A percentile compares a stretch with the other conserved stretches of the same genome.
These are phyloP conservation scores for Bubo bubo DNA, from an alignment of 2,113 vertebrate genomes.

Conservation along the genomic window DNA sequence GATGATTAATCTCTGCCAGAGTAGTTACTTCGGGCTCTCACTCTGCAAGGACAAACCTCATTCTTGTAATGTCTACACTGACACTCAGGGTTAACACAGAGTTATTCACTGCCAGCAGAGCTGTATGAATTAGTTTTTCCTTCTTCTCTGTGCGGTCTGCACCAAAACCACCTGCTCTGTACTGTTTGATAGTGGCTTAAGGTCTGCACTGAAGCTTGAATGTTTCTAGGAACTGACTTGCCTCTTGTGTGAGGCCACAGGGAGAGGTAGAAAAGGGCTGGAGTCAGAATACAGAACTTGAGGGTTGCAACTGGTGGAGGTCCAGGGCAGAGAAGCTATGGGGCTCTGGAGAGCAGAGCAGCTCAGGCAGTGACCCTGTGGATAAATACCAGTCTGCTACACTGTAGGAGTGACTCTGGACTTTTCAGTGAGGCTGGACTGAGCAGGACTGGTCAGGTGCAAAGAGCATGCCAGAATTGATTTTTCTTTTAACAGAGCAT, in stretches of 20 bases:
- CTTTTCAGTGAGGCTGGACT: neutral
- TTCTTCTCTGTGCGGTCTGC: neutral
- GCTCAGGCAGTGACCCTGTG: rapidly evolving
- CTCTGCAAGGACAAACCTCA: neutral
- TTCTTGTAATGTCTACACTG: neutral
- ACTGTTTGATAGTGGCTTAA: neutral
- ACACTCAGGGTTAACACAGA: neutral
- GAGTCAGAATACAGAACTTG: neutral
- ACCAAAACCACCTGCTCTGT: neutral
- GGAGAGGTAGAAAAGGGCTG: neutral
- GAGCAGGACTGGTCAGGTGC: neutral
- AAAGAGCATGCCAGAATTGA: neutral
- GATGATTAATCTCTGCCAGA: neutral
- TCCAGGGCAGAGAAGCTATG: neutral
- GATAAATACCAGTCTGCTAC: neutral
- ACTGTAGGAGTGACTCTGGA: neutral
- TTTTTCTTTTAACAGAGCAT: neutral
- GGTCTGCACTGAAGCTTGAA: neutral
- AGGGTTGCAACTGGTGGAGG: neutral
- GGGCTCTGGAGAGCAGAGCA: neutral
- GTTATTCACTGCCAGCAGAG: neutral
- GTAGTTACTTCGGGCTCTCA: neutral
- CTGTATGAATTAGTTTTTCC: neutral
- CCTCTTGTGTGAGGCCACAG: neutral
- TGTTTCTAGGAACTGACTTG: neutral